Evolutionary conservation across 2,113 vertebrate species (phyloP), one percentile per base, ranked within the genome.

Genomic region (Symphodus melops): DNA sequence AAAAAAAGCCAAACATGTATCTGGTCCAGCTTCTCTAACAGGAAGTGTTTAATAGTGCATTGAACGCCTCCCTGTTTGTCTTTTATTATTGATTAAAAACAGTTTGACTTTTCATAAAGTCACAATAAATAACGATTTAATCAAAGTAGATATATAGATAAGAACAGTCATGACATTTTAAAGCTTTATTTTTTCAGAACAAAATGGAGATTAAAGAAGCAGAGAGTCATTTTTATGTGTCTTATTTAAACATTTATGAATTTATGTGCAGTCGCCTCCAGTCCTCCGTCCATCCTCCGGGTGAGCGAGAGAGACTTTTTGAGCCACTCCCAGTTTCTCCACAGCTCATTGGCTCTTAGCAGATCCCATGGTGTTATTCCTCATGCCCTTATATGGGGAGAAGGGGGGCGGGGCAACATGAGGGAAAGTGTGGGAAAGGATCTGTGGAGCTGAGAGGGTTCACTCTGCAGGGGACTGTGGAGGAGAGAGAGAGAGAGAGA

Each of bases 291-390:
- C 64, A 58, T 77, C 66, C 63, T 80, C 46, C 68, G 39, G 12
- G 19, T 53, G 56, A 73, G 21, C 36, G 1, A 66, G 56, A 72
- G 61, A 63, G 66, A 67, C 69, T 74, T 33, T 74, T 33, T 58
- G 73, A 51, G 69, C 63, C 86, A 69, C 80, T 90, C 86, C 84
- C 82, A 72, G 60, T 39, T 11, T 25, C 16, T 39, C 44, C 54
- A 56, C 56, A 7, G n/a, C 9, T 42, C 37, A 96, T 93, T 96
- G 92, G 95, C 93, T 90, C 82, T 86, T 89, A 79, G 39, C 66
- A 51, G 84, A 92, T 95, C 96, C 96, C 96, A 93, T 96, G 96
- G 92, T 83, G 84, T 86, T 44, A 89, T 90, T 90, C 94, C 89
- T 89, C 77, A 51, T 17, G 46, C n/a, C 92, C 89, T 71, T 95